Evolutionary conservation across 2,113 vertebrate genomes (phyloP).

Genomic region (Paracanthobrama guichenoti): DNA sequence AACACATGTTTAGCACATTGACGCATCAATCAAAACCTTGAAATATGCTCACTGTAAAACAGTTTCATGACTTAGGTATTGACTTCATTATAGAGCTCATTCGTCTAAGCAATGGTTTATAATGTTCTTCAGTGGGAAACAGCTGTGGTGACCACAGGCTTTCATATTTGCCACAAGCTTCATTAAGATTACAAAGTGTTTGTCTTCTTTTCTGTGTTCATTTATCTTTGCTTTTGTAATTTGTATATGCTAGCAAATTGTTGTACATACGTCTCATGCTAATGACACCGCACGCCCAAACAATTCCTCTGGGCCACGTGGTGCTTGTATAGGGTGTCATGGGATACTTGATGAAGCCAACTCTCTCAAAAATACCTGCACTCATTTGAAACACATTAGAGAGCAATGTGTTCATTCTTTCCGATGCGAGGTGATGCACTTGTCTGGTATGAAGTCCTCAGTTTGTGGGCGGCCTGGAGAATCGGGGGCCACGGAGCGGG

Average conservation of each 20-base stretch:
- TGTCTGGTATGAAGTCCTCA: constrained; percentile 70
- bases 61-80: constrained; percentile 6
- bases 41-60: constrained; percentile 38
- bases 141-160: constrained; percentile 26
- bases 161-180: constrained; percentile 28
- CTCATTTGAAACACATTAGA: constrained; percentile 74
- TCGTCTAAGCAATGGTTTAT: constrained; percentile 32
- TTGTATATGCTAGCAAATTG: constrained; percentile 30
- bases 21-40: constrained; percentile 30
- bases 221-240: constrained; percentile 35
- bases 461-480: constrained; percentile 63
- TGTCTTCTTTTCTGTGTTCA: constrained; percentile 19
- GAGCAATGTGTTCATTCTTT: constrained; percentile 74
- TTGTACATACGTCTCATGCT: constrained; percentile 20
- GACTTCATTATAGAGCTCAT: constrained; percentile 10
- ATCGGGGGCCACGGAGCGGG: constrained; percentile 54
- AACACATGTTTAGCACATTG: constrained; percentile 5
- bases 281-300: constrained; percentile 21
- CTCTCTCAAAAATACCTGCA: constrained; percentile 68
- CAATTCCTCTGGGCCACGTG: constrained; percentile 29
- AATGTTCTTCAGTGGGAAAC: constrained; percentile 32
- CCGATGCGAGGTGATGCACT: constrained; percentile 70
- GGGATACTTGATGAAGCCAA: constrained; percentile 23
- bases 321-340: constrained; percentile 41
- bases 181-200: constrained; percentile 35